A percentile compares a stretch with the other conserved stretches of the same genome.
Conservation (phyloP, 1,140 invertebrate species). For the Drosophila hydei region DNA sequence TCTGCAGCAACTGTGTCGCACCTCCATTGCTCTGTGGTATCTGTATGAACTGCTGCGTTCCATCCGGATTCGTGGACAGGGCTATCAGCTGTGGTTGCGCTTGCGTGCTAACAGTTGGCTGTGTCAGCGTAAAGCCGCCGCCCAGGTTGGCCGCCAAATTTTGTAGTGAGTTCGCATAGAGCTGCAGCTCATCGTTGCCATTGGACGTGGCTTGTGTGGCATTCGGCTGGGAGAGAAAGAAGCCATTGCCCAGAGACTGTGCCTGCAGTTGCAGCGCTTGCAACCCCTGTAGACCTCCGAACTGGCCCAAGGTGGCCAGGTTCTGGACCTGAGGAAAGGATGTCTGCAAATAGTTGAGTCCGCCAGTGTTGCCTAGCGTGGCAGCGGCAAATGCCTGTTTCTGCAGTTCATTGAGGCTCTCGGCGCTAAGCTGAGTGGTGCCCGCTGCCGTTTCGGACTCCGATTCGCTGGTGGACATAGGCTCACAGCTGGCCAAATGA, state of each 20-base stretch:
- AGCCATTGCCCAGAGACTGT: slow-evolving; percentile 69
- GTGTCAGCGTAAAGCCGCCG: slow-evolving; percentile 66
- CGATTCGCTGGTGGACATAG: slow-evolving; percentile 91
- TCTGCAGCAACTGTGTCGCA: slow-evolving; percentile 32
- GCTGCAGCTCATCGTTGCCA: slow-evolving; percentile 63
- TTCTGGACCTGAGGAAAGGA: slow-evolving; percentile 67
- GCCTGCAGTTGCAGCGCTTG: slow-evolving; percentile 73
- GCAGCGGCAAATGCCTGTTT: slow-evolving; percentile 60
- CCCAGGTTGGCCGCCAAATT: slow-evolving; percentile 72
- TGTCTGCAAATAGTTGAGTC: slow-evolving; percentile 71
- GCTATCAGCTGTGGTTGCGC: slow-evolving; percentile 73
- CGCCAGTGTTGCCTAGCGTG: slow-evolving; percentile 41
- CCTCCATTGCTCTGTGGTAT: slow-evolving; percentile 54
- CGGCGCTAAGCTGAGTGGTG: slow-evolving; percentile 48
- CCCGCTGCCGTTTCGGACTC: slow-evolving; percentile 85
- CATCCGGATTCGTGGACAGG: slow-evolving; percentile 75
- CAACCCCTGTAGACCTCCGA: slow-evolving; percentile 59
- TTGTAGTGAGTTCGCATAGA: slow-evolving; percentile 73
- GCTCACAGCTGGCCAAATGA: slow-evolving; percentile 90
- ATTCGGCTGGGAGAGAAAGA: slow-evolving; percentile 72
- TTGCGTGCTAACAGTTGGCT: slow-evolving; percentile 51
- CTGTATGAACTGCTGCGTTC: slow-evolving; percentile 78
- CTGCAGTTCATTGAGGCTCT: slow-evolving; percentile 64
- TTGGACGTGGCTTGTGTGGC: slow-evolving; percentile 12
- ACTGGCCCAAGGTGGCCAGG: slow-evolving; percentile 76